Evolutionary conservation across 2,888 invertebrate genomes (phyloP).

Genomic region (Phlogophora meticulosa): DNA sequence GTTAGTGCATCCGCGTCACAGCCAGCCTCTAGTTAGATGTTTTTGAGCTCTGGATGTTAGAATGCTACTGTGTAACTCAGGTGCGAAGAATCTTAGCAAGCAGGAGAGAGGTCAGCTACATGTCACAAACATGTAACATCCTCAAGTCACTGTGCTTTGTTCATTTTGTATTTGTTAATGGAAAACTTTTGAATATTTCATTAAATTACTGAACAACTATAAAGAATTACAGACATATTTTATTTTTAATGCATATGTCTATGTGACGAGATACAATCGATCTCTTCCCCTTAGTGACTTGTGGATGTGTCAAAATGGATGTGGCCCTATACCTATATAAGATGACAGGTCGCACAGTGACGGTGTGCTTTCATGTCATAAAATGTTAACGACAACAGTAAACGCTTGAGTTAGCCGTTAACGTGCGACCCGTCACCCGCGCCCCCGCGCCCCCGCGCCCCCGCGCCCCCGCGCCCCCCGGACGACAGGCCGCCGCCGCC

Average conservation of each 20-base stretch:
- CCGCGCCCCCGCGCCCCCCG: too few species aligned
- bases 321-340: slow-evolving; percentile 7
- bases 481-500: slow-evolving; percentile 10
- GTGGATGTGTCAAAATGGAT: slow-evolving; percentile 29
- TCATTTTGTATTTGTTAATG: not conserved
- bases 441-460: not conserved
- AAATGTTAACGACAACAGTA: slow-evolving; percentile 22
- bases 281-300: slow-evolving; percentile 26
- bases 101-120: slow-evolving; percentile 76
- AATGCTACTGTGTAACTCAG: slow-evolving; percentile 71
- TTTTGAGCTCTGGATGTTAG: slow-evolving; percentile 83
- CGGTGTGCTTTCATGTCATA: slow-evolving; percentile 14
- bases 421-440: slow-evolving; percentile 39
- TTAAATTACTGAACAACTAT: not conserved
- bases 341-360: slow-evolving; percentile 39
- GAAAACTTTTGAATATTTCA: not conserved
- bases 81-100: slow-evolving; percentile 80
- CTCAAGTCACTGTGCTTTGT: slow-evolving; percentile 37
- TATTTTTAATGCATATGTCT: too few species aligned
- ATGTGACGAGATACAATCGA: not conserved
- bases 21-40: slow-evolving; percentile 81
- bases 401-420: slow-evolving; percentile 33
- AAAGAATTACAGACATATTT: too few species aligned
- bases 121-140: slow-evolving; percentile 32
- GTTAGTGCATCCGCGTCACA: slow-evolving; percentile 86